Evolutionary conservation across 2,797 vertebrate species (phyloP).

Genomic region (Pangasius krempfi): DNA sequence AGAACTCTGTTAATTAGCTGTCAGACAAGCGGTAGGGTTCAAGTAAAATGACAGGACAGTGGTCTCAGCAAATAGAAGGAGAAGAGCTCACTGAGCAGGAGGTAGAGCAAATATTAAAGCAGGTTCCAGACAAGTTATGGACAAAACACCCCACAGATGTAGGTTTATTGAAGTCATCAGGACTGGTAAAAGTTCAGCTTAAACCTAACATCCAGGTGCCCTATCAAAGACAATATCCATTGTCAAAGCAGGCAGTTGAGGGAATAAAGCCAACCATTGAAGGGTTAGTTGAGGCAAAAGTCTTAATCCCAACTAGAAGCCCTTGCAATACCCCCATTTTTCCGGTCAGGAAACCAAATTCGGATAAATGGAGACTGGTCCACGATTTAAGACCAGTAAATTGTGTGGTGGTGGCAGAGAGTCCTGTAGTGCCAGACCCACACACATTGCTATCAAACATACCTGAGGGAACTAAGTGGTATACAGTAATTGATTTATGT

Average conservation of each 20-base stretch:
- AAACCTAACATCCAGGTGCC: neutral
- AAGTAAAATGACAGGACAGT: too few species aligned
- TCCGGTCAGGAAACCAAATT: neutral
- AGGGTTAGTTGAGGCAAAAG: neutral
- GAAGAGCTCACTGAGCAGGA: neutral
- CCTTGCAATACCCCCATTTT: neutral
- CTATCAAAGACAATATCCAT: neutral
- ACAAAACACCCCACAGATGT: neutral
- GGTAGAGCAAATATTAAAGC: fast-evolving
- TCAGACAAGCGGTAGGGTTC: too few species aligned
- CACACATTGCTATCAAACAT: too few species aligned
- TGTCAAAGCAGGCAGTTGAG: neutral
- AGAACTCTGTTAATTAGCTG: too few species aligned
- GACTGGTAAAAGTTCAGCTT: neutral
- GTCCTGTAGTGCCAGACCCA: neutral
- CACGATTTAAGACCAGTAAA: neutral
- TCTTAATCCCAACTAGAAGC: neutral
- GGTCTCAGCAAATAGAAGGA: neutral
- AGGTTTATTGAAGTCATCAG: neutral
- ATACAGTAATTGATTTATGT: too few species aligned
- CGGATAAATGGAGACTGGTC: neutral
- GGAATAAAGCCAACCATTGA: neutral
- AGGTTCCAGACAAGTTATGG: neutral
- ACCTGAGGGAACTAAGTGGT: too few species aligned
- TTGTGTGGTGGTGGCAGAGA: neutral